Evolutionary conservation across 2,888 invertebrate species (phyloP).

Genomic region (Sarcophaga subvicina): DNA sequence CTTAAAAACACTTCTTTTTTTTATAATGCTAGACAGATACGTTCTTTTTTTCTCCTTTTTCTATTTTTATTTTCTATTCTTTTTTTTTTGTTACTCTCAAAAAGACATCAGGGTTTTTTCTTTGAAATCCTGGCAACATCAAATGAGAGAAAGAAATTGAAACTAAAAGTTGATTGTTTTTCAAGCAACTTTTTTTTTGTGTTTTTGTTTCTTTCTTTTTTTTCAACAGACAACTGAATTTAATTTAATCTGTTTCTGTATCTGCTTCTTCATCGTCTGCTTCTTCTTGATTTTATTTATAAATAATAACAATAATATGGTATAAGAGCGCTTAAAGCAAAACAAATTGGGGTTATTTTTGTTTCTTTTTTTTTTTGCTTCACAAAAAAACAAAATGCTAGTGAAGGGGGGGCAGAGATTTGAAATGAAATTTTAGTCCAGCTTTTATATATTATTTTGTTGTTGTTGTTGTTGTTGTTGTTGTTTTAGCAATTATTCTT

Average conservation of each 20-base stretch:
- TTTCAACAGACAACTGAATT: not conserved
- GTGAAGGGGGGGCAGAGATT: not conserved
- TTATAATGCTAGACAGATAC: not conserved
- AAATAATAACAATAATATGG: constrained; percentile 18
- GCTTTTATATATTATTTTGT: constrained; percentile 7
- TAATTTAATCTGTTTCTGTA: not conserved
- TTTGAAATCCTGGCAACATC: no score
- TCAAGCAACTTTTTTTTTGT: not conserved
- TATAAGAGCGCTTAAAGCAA: not conserved
- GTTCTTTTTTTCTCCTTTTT: not conserved
- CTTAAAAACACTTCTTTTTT: not conserved
- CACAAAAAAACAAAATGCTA: no score
- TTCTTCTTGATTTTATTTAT: not conserved
- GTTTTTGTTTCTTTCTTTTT: not conserved
- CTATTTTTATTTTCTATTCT: not conserved
- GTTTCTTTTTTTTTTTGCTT: not conserved
- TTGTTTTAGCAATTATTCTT: constrained; percentile 12
- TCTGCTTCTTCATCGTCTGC: not conserved
- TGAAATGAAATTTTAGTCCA: constrained; percentile 19
- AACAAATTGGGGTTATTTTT: not conserved
- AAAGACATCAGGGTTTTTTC: not conserved
- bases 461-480: not conserved
- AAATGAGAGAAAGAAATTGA: not conserved
- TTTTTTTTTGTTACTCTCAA: not conserved
- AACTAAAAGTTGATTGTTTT: not conserved